Conservation (phyloP, 1,140 invertebrate species). For the Diachasmimorpha longicaudata region DNA sequence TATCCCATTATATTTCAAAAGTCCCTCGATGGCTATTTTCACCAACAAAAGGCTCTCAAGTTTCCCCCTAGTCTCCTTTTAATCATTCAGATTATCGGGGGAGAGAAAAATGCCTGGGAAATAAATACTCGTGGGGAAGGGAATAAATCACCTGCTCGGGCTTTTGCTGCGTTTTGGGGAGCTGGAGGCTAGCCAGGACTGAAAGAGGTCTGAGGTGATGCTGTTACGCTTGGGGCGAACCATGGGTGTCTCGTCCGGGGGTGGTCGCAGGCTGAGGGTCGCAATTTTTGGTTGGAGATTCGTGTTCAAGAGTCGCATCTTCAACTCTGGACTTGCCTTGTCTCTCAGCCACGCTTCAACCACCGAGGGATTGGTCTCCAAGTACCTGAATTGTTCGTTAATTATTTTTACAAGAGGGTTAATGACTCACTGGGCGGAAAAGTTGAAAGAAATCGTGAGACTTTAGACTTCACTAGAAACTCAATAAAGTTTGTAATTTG, state of each 20-base stretch:
- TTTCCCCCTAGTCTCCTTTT: too few species aligned
- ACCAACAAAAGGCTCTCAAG: too few species aligned
- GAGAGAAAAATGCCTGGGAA: not conserved
- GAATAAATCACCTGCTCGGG: constrained; percentile 65
- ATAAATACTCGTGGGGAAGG: not conserved
- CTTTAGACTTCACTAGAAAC: not conserved
- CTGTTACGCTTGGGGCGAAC: constrained; percentile 68
- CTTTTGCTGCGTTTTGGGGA: constrained; percentile 65
- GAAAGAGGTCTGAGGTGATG: constrained; percentile 83
- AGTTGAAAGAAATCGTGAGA: not conserved
- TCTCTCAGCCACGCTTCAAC: constrained; percentile 76
- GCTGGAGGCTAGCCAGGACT: constrained; percentile 78
- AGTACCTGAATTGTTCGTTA: constrained; percentile 48
- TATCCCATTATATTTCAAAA: too few species aligned
- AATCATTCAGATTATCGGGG: too few species aligned
- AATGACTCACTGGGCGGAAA: not conserved
- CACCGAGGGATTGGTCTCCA: constrained; percentile 66
- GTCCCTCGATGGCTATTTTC: too few species aligned
- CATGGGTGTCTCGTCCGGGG: constrained; percentile 56
- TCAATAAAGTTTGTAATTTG: too few species aligned
- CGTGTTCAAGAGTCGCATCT: constrained; percentile 56
- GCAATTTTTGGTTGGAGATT: constrained; percentile 52
- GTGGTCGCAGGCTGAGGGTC: constrained; percentile 49
- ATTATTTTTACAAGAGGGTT: not conserved
- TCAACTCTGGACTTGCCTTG: constrained; percentile 72